These are phyloP conservation scores for Hypanus sabinus DNA, from an alignment of 2,113 vertebrate genomes.

Conservation along the genomic window DNA sequence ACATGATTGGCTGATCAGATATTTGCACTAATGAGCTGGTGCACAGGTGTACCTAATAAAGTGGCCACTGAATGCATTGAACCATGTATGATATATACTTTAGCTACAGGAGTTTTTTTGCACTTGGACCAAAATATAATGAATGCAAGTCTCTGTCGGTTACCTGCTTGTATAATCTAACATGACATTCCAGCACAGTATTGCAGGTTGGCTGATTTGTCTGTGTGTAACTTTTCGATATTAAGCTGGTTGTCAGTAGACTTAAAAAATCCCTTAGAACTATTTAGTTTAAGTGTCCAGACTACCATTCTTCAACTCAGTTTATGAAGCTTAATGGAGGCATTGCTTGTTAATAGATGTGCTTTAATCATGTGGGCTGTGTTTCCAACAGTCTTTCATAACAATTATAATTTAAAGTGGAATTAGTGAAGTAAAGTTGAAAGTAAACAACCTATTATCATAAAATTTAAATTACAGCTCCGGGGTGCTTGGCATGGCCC, in stretches of 20 bases:
- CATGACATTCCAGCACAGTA: neutral
- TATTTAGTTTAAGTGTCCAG: neutral
- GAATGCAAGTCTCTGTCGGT: neutral
- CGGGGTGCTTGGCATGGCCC: neutral
- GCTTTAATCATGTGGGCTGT: neutral
- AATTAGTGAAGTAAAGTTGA: neutral
- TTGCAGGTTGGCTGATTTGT: neutral
- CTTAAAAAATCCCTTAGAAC: neutral
- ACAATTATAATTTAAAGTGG: slow-evolving; percentile 3
- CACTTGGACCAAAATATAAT: neutral
- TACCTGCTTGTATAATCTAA: neutral
- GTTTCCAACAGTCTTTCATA: neutral
- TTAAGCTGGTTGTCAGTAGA: neutral
- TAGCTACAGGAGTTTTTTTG: neutral
- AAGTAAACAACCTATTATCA: neutral
- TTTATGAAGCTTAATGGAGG: neutral
- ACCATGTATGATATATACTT: neutral
- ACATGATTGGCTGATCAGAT: too few relatives aligned
- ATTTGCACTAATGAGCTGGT: too few relatives aligned
- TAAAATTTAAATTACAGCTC: neutral
- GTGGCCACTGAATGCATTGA: too few relatives aligned
- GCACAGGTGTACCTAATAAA: too few relatives aligned
- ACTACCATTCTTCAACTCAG: neutral
- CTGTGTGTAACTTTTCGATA: neutral
- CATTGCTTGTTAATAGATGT: neutral